Evolutionary conservation across 2,888 invertebrate genomes (phyloP), one percentile per base, ranked within the genome.

Genomic region (Eristalis tenax): DNA sequence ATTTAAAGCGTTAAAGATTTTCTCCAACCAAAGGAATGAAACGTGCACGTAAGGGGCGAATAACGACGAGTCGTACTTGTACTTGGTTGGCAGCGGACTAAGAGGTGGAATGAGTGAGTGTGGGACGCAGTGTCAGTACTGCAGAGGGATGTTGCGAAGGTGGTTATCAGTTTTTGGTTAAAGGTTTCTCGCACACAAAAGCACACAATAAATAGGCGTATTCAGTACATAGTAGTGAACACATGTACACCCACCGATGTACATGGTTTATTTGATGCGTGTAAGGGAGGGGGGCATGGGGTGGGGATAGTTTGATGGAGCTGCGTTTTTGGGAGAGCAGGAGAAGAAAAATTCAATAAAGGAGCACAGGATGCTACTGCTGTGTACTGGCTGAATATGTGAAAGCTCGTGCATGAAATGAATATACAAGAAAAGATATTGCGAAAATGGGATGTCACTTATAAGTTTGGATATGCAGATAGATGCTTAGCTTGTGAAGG

Each of bases 1-100:
- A 83, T 83, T 87, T 87, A 87, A 82, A 83, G 87, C 87, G 87
- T 87, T 87, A 87, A 87, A 87, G 87, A 87, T 87, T 87, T 86
- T 73, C 79, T 76, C 65, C 70, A 77, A 78, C 86, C 65, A 56
- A 83, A 83, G 68, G 83, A 71, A 76, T 80, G 83, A 76, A 79
- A 83, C 76, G 83, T 83, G 80, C 69, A 87, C 79, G 79, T 80
- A 83, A 76, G 73, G 65, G 73, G 57, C 63, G 75, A 64, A 83
- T 78, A 82, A 78, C 68, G 86, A 86, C 68, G 86, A 86, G 68
- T 74, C 61, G 32, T 28, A 28, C 10, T 35, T 35, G 70, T 79
- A 65, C 68, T 70, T 56, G 70, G 61, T 75, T n/a, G 50, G 64
- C 50, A 75, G 66, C 50, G 66, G 70, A 43, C 28, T 35, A 70